These are phyloP conservation scores for Hepsetus odoe DNA, from an alignment of 2,113 vertebrate genomes.

Conservation along the genomic window DNA sequence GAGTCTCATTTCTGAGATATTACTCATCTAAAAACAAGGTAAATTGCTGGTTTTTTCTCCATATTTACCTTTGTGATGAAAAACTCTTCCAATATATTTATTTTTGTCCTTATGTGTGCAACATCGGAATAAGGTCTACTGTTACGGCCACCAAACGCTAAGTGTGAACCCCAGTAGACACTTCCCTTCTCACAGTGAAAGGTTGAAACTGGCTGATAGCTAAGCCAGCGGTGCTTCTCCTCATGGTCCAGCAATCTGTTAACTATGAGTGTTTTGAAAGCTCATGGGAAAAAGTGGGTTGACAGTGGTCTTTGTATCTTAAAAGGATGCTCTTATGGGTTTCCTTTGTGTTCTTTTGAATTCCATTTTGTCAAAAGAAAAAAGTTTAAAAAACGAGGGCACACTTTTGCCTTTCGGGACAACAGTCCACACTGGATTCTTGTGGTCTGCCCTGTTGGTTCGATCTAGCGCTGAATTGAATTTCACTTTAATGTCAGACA, in stretches of 20 bases:
- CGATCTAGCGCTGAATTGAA: slow-evolving; percentile 38
- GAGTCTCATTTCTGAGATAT: no score
- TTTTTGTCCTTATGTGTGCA: slow-evolving; percentile 5
- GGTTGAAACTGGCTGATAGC: slow-evolving; percentile 71
- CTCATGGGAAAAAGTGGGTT: slow-evolving; percentile 36
- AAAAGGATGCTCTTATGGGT: neutral
- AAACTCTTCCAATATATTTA: no score
- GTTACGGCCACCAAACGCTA: slow-evolving; percentile 51
- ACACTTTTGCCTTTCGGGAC: neutral
- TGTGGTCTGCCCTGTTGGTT: slow-evolving; percentile 27
- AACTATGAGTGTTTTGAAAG: slow-evolving; percentile 66
- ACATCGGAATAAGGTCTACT: neutral
- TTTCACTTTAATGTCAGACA: slow-evolving; percentile 44
- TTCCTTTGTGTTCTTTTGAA: neutral
- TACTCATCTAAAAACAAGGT: neutral
- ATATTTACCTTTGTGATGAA: neutral
- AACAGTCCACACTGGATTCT: neutral
- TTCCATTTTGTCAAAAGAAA: neutral
- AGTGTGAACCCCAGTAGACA: slow-evolving; percentile 67
- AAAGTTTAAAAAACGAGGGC: neutral
- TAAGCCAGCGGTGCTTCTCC: slow-evolving; percentile 67
- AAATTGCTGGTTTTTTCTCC: neutral
- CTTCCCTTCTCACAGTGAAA: slow-evolving; percentile 64
- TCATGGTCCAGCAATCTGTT: slow-evolving; percentile 71
- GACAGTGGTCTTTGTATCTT: slow-evolving; percentile 12